These are phyloP conservation scores for Cotesia vestalis DNA, from an alignment of 1,140 invertebrate genomes.

Conservation along the genomic window DNA sequence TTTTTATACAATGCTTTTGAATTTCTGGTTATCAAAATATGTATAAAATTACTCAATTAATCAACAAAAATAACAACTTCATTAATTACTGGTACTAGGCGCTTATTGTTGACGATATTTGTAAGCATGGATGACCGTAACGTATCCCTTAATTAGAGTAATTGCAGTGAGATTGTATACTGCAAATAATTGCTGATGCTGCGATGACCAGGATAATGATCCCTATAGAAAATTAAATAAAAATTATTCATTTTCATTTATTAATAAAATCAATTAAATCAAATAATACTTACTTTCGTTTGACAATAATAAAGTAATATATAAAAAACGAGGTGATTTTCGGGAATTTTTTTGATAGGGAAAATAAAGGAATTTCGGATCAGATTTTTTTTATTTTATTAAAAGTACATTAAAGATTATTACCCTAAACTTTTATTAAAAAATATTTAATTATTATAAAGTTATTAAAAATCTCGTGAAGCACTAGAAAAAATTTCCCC, in stretches of 20 bases:
- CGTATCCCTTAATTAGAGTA: neutral
- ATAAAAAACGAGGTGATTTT: neutral
- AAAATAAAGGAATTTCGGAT: no score
- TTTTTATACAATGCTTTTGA: no score
- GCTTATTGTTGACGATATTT: slow-evolving; percentile 1
- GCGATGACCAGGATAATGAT: slow-evolving; percentile 1
- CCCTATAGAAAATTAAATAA: neutral
- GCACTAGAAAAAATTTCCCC: no score
- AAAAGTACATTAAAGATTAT: no score
- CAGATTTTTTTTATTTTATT: no score
- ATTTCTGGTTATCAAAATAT: no score
- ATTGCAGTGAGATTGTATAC: neutral
- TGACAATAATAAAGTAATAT: neutral
- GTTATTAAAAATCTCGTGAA: no score
- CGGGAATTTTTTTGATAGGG: no score
- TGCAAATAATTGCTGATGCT: slow-evolving; percentile 15
- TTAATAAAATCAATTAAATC: neutral
- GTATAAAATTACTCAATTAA: no score
- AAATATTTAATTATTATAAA: no score
- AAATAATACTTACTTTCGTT: neutral
- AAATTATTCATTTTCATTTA: neutral
- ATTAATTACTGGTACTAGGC: neutral
- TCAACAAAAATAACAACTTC: neutral
- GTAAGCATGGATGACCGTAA: neutral
- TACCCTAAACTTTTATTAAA: no score